phyloP scores from a whole-genome alignment of 1,140 invertebrate species.

The Zaprionus nigranus region DNA sequence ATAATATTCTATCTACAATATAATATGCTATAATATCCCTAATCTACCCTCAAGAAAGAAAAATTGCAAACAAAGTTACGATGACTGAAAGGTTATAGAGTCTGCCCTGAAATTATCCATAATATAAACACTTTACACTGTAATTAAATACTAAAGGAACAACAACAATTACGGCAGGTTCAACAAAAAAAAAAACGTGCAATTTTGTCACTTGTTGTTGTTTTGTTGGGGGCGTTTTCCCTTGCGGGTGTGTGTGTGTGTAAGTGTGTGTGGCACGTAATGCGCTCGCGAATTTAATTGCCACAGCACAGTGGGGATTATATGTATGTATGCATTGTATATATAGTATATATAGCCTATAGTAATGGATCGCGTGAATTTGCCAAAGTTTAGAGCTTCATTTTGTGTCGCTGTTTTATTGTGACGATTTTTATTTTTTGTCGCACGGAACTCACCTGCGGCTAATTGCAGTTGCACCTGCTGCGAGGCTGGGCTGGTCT shows the following conservation, averaged over 20 bases:
- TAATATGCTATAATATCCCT: too few species aligned
- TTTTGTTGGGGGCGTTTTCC: conserved; percentile 33
- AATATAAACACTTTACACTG: conserved; percentile 66
- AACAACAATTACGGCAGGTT: conserved; percentile 8
- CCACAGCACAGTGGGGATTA: conserved; percentile 14
- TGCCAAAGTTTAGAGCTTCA: conserved; percentile 81
- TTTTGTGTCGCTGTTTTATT: conserved; percentile 55
- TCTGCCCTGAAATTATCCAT: conserved; percentile 54
- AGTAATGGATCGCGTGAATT: conserved; percentile 76
- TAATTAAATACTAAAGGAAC: conserved; percentile 66
- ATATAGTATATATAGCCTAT: conserved; percentile 14
- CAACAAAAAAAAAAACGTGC: conserved; percentile 27
- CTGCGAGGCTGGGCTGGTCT: conserved; percentile 11
- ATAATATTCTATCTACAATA: too few species aligned
- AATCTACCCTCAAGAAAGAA: neutral
- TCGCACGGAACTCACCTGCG: conserved; percentile 26
- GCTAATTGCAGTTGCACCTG: conserved; percentile 75
- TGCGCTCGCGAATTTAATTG: conserved; percentile 53
- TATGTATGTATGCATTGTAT: neutral
- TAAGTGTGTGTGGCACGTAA: conserved; percentile 57
- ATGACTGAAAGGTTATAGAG: conserved; percentile 1
- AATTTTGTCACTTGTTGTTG: conserved; percentile 61
- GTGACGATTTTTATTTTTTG: conserved; percentile 46
- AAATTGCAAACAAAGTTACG: neutral
- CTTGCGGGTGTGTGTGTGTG: conserved; percentile 21